A percentile compares a stretch with the other conserved stretches of the same genome.
Conservation (phyloP, 2,888 invertebrate species). For the Drosophila tripunctata region DNA sequence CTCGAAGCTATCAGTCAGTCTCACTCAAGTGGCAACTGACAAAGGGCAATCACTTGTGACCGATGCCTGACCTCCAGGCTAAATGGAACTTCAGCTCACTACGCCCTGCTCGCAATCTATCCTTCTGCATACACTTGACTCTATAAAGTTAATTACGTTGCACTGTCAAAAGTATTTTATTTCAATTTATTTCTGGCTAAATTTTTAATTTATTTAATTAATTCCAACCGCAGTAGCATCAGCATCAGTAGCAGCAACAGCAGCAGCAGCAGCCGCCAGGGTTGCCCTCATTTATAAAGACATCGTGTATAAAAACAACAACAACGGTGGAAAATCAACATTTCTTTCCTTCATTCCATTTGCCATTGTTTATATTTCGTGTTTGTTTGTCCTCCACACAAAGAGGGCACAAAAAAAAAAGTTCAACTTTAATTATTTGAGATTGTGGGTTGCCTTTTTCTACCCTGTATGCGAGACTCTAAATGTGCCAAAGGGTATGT, state of each 20-base stretch:
- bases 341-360: slow-evolving; percentile 34
- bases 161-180: slow-evolving; percentile 58
- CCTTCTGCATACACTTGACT: slow-evolving; percentile 10
- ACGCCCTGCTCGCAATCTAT: not conserved
- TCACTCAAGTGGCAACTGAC: slow-evolving; percentile 51
- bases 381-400: slow-evolving; percentile 3
- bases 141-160: slow-evolving; percentile 59
- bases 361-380: slow-evolving; percentile 38
- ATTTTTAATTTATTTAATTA: slow-evolving; percentile 73
- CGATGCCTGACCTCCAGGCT: slow-evolving; percentile 33
- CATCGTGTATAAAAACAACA: slow-evolving; percentile 38
- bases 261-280: slow-evolving; percentile 10
- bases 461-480: not conserved
- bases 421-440: slow-evolving; percentile 62
- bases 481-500: not conserved
- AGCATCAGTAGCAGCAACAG: not conserved
- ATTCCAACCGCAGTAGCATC: slow-evolving; percentile 37
- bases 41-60: slow-evolving; percentile 73
- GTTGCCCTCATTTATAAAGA: slow-evolving; percentile 35
- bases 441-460: slow-evolving; percentile 21
- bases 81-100: not conserved
- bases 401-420: slow-evolving; percentile 7
- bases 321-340: slow-evolving; percentile 16
- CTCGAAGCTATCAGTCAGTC: slow-evolving; percentile 28
- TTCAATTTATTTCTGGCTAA: slow-evolving; percentile 52